Evolutionary conservation across 1,140 invertebrate genomes (phyloP).

Genomic region (Temnothorax nylanderi): DNA sequence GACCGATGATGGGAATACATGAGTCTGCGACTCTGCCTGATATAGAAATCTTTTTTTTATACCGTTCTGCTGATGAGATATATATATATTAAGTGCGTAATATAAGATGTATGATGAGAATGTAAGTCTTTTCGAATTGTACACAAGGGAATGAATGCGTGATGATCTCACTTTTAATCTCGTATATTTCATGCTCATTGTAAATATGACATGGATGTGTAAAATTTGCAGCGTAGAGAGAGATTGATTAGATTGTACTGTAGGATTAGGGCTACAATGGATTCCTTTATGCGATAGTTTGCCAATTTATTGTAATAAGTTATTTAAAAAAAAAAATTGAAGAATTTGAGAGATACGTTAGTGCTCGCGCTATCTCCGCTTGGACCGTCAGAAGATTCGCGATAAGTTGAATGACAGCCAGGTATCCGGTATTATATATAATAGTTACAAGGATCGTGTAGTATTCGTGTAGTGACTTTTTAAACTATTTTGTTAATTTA

Average conservation of each 20-base stretch:
- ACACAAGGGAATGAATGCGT: conserved; percentile 21
- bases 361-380: not conserved
- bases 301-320: conserved; percentile 31
- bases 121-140: conserved; percentile 44
- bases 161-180: conserved; percentile 70
- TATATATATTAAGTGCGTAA: conserved; percentile 48
- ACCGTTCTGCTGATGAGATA: not conserved
- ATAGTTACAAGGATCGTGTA: conserved; percentile 45
- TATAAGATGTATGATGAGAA: conserved; percentile 26
- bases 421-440: conserved; percentile 52
- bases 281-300: conserved; percentile 45
- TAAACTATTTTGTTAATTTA: conserved; percentile 71
- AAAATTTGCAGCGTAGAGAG: conserved; percentile 53
- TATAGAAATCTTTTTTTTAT: conserved; percentile 31
- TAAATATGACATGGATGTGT: conserved; percentile 53
- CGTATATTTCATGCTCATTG: conserved; percentile 59
- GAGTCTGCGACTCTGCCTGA: conserved; percentile 1
- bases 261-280: conserved; percentile 54
- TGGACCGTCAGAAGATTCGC: conserved; percentile 40
- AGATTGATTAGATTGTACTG: conserved; percentile 24
- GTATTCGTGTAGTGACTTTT: conserved; percentile 52
- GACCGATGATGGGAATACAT: not conserved
- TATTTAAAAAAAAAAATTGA: conserved; percentile 10
- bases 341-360: not conserved
- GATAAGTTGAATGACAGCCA: conserved; percentile 36